These are phyloP conservation scores for Formica selysi DNA, from an alignment of 1,140 invertebrate genomes.

Conservation along the genomic window DNA sequence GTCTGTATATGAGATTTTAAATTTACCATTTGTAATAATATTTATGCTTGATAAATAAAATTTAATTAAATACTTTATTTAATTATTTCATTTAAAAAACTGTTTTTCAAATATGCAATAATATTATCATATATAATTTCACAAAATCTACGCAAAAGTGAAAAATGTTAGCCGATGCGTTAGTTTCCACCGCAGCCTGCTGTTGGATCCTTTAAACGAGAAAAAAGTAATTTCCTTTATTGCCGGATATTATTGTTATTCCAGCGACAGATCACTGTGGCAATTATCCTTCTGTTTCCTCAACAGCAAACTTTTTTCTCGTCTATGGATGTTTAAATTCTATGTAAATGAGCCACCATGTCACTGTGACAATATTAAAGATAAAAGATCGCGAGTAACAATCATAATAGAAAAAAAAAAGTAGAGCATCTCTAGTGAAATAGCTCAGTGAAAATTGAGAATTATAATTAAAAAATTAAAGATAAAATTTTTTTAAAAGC, in stretches of 20 bases:
- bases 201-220: conserved; percentile 63
- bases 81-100: not conserved
- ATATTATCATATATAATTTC: not conserved
- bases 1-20: not conserved
- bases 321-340: conserved; percentile 25
- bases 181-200: conserved; percentile 21
- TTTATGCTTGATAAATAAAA: not conserved
- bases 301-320: conserved; percentile 4
- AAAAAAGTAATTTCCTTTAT: conserved; percentile 72
- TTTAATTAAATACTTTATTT: not conserved
- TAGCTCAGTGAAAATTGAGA: conserved; percentile 1
- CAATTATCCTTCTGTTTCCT: conserved; percentile 53
- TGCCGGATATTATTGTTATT: conserved; percentile 67
- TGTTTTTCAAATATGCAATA: not conserved
- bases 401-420: not conserved
- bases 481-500: not conserved
- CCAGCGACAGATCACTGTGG: not conserved
- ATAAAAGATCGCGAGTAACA: conserved; percentile 30
- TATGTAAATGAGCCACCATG: not conserved
- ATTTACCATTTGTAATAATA: not conserved
- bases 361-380: conserved; percentile 18
- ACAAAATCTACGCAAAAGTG: conserved; percentile 38
- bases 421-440: not conserved
- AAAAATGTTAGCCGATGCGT: conserved; percentile 34
- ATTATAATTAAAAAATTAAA: conserved; percentile 8